Conservation (phyloP, 2,888 invertebrate species). For the Thecocarcelia acutangulata region DNA sequence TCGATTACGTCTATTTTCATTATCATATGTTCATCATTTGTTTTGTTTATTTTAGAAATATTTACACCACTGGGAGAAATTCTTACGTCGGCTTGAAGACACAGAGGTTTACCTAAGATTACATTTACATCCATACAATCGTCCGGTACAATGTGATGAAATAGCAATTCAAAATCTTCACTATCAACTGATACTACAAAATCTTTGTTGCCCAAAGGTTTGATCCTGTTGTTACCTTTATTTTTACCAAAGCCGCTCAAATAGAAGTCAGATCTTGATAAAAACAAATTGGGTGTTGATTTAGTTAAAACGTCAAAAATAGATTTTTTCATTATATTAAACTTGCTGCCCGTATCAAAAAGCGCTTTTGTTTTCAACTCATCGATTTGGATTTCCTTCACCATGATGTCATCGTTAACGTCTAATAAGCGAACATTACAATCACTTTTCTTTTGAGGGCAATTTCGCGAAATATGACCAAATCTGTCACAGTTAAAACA, state of each 20-base stretch:
- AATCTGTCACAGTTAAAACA: constrained; percentile 48
- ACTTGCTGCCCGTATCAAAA: constrained; percentile 54
- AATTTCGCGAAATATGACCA: constrained; percentile 45
- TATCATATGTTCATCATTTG: constrained; percentile 27
- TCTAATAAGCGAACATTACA: constrained; percentile 27
- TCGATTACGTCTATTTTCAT: constrained; percentile 25
- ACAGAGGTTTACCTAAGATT: constrained; percentile 22
- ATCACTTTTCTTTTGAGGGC: constrained; percentile 26
- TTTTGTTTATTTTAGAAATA: constrained; percentile 1
- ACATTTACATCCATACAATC: constrained; percentile 31
- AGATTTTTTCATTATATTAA: constrained; percentile 35
- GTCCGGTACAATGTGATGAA: constrained; percentile 40
- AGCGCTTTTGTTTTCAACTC: constrained; percentile 7
- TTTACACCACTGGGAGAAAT: constrained; percentile 16
- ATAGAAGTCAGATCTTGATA: constrained; percentile 40
- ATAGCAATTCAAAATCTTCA: constrained; percentile 8
- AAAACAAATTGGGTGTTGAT: background rate
- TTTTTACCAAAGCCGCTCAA: constrained; percentile 52
- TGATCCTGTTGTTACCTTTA: constrained; percentile 28
- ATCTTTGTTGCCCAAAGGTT: constrained; percentile 42
- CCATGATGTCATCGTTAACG: constrained; percentile 36
- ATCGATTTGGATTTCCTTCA: constrained; percentile 17
- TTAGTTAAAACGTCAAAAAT: background rate
- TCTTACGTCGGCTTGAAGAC: constrained; percentile 9
- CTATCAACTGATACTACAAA: constrained; percentile 24